phyloP scores from a whole-genome alignment of 2,888 invertebrate genomes.

The Thumatha senex region DNA sequence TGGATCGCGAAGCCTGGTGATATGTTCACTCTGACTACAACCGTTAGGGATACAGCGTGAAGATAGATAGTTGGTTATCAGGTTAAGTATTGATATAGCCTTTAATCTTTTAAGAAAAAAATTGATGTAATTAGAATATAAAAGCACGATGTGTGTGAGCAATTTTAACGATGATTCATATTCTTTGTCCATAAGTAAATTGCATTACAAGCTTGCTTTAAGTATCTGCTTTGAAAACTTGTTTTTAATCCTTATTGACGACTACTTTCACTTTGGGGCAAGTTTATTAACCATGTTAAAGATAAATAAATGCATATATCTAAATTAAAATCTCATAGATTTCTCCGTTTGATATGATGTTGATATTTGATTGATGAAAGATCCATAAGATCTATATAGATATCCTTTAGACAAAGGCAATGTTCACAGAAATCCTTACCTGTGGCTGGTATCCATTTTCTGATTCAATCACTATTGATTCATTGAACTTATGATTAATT shows the following conservation, averaged over 20 bases:
- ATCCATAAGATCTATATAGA: too few species aligned
- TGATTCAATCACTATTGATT: conserved; percentile 18
- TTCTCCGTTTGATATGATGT: too few species aligned
- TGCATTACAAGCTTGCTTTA: neutral
- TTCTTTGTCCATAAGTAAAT: conserved; percentile 4
- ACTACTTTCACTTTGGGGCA: conserved; percentile 24
- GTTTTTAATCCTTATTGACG: conserved; percentile 22
- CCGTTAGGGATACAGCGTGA: too few species aligned
- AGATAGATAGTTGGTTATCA: too few species aligned
- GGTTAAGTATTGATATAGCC: too few species aligned
- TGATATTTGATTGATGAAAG: too few species aligned
- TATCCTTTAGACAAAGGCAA: conserved; percentile 4
- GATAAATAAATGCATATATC: neutral
- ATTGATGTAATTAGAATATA: too few species aligned
- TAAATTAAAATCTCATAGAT: too few species aligned
- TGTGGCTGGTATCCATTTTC: conserved; percentile 1
- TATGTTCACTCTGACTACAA: too few species aligned
- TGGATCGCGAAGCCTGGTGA: too few species aligned
- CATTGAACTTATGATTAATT: conserved; percentile 3
- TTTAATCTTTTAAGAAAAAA: too few species aligned
- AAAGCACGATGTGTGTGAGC: neutral
- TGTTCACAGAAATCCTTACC: conserved; percentile 3
- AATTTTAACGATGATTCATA: neutral
- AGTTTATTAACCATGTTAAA: conserved; percentile 26
- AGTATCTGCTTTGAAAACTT: conserved; percentile 5